Base-by-base conservation (phyloP, 2,113 vertebrate genomes). In the Loxodonta africana region DNA sequence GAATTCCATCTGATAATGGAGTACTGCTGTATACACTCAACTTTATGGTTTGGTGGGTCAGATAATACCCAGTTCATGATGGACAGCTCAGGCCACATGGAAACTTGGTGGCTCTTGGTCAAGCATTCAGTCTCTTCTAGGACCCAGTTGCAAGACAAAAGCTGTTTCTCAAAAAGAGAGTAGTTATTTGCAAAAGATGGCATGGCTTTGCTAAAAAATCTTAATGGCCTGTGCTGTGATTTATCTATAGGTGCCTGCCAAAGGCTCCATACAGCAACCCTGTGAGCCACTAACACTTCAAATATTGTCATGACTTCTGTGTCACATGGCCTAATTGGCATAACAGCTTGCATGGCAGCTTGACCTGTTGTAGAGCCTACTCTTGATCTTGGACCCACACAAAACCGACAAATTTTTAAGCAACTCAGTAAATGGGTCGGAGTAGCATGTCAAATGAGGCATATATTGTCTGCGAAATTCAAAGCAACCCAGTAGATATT, bases 361-460 rank as follows among this genome's bases (percentile, higher is more conserved):
- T 88, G 77, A 92, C 82, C 83, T 95, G 65, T 88, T 94, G 37
- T 78, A 89, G 65, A 84, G 57, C 30, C 20, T 88, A 44, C 41
- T 74, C 65, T 95, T 60, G 89, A 80, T 83, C 84, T 90, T 20
- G 88, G 51, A 69, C 65, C 78, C 81, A 92, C 65, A 82, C 46
- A 95, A 93, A 95, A 96, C 60, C 88, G 78, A 26, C 82, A 94
- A 46, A 78, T 93, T 96, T 96, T 95, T 51, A 96, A 95, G 86
- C 86, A 80, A 91, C 26, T 93, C 37, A 78, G 92, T 62, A 96
- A 96, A 65, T 89, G 51, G 89, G 37, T 89, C 80, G 95, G 81
- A 87, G 57, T 30, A 91, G 12, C 15, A 91, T 71, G 46, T 28
- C 80, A 93, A 71, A 93, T 88, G 67, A 94, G 46, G 21, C 67